Conservation (phyloP, 2,888 invertebrate genomes). For the Pyrrhosoma nymphula region DNA sequence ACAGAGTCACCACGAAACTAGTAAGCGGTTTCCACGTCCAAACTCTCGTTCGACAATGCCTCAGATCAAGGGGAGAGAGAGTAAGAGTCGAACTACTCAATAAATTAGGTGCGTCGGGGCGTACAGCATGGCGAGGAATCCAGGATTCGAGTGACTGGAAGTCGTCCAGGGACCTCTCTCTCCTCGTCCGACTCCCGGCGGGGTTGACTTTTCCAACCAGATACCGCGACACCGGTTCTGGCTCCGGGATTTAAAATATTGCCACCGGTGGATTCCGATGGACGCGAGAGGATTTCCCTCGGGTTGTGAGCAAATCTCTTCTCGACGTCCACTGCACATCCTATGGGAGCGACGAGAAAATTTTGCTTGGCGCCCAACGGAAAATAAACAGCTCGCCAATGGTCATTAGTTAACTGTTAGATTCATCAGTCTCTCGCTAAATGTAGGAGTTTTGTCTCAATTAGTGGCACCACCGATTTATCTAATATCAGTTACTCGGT, state of each 20-base stretch:
- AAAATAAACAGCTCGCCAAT: too few relatives aligned
- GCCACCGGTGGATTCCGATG: neutral
- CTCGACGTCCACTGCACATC: too few relatives aligned
- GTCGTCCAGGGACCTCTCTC: neutral
- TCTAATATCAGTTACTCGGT: too few relatives aligned
- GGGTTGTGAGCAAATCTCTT: neutral
- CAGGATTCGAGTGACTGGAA: neutral
- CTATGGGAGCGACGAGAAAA: too few relatives aligned
- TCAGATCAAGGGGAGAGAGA: neutral
- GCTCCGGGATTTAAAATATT: neutral
- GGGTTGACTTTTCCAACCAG: neutral
- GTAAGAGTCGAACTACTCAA: neutral
- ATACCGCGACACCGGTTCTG: neutral
- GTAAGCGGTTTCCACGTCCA: neutral
- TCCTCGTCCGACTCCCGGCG: neutral
- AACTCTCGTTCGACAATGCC: neutral
- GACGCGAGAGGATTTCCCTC: neutral
- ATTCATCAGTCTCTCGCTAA: too few relatives aligned
- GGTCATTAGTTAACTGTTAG: too few relatives aligned
- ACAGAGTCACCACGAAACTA: neutral
- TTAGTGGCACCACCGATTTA: too few relatives aligned
- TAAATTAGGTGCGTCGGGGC: neutral
- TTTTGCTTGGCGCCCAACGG: too few relatives aligned
- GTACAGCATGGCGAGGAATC: neutral
- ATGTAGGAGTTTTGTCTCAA: too few relatives aligned